Conservation (phyloP, 2,888 invertebrate genomes). For the Cacoxenus indagator region DNA sequence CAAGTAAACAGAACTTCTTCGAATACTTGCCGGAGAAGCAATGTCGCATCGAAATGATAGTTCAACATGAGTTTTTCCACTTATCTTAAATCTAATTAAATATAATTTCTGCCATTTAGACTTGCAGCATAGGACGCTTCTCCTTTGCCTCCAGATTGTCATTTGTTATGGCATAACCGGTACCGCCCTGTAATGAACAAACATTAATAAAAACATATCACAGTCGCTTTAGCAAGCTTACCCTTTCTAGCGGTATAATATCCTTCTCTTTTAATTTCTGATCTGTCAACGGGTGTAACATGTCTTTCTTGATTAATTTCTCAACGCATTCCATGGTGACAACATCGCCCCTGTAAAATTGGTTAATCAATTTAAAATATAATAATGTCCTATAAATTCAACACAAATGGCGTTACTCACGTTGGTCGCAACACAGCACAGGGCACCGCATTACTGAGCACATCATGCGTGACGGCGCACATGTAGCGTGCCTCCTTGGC, state of each 20-base stretch:
- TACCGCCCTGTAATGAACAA: conserved; percentile 81
- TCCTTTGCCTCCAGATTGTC: conserved; percentile 86
- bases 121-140: conserved; percentile 86
- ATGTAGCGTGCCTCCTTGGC: conserved; percentile 93
- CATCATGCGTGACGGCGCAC: conserved; percentile 97
- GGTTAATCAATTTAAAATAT: neutral
- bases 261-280: conserved; percentile 89
- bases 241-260: conserved; percentile 91
- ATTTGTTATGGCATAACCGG: conserved; percentile 93
- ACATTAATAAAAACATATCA: neutral
- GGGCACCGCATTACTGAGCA: conserved; percentile 93
- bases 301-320: conserved; percentile 95
- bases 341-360: conserved; percentile 81
- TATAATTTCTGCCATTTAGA: conserved; percentile 70
- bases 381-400: neutral
- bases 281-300: conserved; percentile 93
- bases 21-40: no score
- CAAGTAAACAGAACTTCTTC: no score
- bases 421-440: conserved; percentile 92
- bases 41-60: no score
- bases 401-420: conserved; percentile 73
- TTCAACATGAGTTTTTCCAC: neutral
- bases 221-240: conserved; percentile 70
- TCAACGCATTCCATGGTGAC: conserved; percentile 97
- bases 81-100: neutral